Conservation (phyloP, 2,888 invertebrate species). For the Campaea margaritaria region DNA sequence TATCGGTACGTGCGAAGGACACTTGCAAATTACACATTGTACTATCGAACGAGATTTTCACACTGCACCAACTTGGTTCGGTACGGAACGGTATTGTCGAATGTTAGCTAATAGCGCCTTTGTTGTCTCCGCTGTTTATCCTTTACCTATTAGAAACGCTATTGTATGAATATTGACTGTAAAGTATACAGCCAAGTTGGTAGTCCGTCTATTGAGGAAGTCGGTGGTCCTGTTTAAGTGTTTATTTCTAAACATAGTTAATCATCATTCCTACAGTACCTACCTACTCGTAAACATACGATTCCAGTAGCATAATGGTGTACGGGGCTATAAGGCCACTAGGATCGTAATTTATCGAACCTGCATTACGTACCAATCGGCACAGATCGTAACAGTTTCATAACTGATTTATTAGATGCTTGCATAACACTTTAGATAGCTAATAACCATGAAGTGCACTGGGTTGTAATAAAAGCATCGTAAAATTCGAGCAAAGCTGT, state of each 20-base stretch:
- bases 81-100: constrained; percentile 5
- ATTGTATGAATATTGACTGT: too few relatives aligned
- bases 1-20: constrained; percentile 62
- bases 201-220: too few relatives aligned
- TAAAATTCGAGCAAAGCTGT: constrained; percentile 52
- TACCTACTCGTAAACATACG: neutral
- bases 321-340: constrained; percentile 17
- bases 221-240: too few relatives aligned
- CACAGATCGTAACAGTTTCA: constrained; percentile 35
- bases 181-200: neutral
- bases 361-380: constrained; percentile 31
- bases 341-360: constrained; percentile 13
- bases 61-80: constrained; percentile 27
- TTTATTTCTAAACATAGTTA: neutral
- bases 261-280: neutral
- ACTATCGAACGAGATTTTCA: constrained; percentile 46
- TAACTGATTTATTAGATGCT: constrained; percentile 56
- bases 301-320: neutral
- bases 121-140: constrained; percentile 5
- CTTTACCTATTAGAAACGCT: neutral
- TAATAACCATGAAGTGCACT: constrained; percentile 52
- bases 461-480: constrained; percentile 56
- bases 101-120: constrained; percentile 6
- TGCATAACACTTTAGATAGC: constrained; percentile 53
- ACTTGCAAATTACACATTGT: constrained; percentile 49